Evolutionary conservation across 2,797 vertebrate genomes (phyloP).

Genomic region (Brotula barbata): DNA sequence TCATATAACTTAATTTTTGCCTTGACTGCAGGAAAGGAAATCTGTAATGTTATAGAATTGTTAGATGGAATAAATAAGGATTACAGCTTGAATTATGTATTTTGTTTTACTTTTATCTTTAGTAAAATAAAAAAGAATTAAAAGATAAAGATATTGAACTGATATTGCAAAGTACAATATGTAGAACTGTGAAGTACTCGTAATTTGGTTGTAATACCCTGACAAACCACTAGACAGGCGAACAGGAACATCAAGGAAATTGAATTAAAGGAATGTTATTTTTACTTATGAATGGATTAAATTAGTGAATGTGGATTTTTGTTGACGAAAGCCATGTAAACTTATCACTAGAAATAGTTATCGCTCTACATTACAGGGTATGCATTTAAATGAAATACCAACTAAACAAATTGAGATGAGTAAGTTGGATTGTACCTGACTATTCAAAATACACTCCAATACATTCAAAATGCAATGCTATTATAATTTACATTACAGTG

Average conservation of each 20-base stretch:
- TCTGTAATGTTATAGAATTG: not conserved
- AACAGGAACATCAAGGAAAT: not conserved
- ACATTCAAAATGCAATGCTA: not conserved
- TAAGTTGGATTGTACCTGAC: not conserved
- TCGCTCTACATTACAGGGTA: too few species aligned
- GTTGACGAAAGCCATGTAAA: too few species aligned
- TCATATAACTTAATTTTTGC: not conserved
- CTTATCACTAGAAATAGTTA: too few species aligned
- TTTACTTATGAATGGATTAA: too few species aligned
- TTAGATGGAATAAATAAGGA: too few species aligned
- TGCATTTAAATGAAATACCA: constrained; percentile 2
- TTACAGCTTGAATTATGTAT: constrained; percentile 3
- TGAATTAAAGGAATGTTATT: not conserved
- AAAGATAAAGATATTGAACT: too few species aligned
- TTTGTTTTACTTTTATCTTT: constrained; percentile 4
- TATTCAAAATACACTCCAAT: not conserved
- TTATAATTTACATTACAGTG: too few species aligned
- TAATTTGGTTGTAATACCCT: constrained; percentile 39
- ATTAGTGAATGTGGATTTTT: too few species aligned
- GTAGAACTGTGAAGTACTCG: too few species aligned
- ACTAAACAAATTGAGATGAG: not conserved
- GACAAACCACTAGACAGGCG: constrained; percentile 29
- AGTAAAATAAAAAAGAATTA: too few species aligned
- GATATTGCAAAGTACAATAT: too few species aligned
- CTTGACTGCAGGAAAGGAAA: not conserved